phyloP scores from a whole-genome alignment of 2,888 invertebrate species.

The Caenorhabditis drosophilae region DNA sequence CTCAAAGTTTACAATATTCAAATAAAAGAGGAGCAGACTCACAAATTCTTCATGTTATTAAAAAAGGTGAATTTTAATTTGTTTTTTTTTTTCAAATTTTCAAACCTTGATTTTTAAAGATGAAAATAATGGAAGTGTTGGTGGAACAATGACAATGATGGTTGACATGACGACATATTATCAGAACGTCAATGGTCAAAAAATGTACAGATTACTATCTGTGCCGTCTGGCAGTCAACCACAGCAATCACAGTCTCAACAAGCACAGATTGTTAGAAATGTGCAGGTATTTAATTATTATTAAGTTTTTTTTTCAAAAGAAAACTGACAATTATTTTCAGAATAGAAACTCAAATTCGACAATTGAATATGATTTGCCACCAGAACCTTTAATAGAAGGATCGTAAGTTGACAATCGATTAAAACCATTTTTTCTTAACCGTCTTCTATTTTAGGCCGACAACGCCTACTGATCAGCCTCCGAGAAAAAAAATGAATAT shows the following conservation, averaged over 20 bases:
- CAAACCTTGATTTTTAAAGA: not conserved
- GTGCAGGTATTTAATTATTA: not conserved
- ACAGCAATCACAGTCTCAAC: slow-evolving; percentile 8
- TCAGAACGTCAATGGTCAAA: slow-evolving; percentile 9
- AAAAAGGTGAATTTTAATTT: no score
- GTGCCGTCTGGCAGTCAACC: slow-evolving; percentile 2
- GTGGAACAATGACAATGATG: slow-evolving; percentile 8
- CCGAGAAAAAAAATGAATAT: slow-evolving; percentile 14
- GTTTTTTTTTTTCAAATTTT: no score
- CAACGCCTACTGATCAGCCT: no score
- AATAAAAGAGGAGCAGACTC: not conserved
- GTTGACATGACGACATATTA: slow-evolving; percentile 9
- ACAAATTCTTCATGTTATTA: not conserved
- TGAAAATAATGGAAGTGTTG: not conserved
- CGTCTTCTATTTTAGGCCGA: no score
- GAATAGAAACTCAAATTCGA: no score
- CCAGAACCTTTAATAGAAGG: slow-evolving; percentile 19
- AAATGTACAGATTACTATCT: slow-evolving; percentile 20
- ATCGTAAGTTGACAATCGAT: slow-evolving; percentile 19
- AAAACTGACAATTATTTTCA: not conserved
- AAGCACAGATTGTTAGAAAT: not conserved
- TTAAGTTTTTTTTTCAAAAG: not conserved
- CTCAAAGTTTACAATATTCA: not conserved
- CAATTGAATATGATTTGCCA: slow-evolving; percentile 14
- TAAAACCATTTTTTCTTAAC: no score